Conservation (phyloP, 2,888 invertebrate genomes). For the Dioctria linearis region DNA sequence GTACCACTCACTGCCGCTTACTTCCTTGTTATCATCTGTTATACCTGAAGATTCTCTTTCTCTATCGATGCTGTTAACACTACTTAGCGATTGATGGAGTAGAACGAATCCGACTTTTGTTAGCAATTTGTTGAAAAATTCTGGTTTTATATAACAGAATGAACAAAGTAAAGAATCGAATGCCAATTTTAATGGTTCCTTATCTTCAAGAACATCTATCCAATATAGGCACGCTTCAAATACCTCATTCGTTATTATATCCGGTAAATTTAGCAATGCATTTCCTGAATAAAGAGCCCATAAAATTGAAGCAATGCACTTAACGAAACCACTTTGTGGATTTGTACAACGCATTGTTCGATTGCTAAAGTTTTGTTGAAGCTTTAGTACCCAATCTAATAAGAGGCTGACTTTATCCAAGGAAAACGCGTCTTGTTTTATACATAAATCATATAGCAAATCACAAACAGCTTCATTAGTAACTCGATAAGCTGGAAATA, state of each 20-base stretch:
- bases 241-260: slow-evolving; percentile 81
- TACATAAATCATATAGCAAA: slow-evolving; percentile 85
- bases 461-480: slow-evolving; percentile 80
- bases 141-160: slow-evolving; percentile 86
- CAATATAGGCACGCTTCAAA: slow-evolving; percentile 86
- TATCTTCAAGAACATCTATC: slow-evolving; percentile 79
- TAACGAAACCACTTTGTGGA: slow-evolving; percentile 74
- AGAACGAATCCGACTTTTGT: slow-evolving; percentile 76
- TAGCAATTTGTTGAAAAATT: slow-evolving; percentile 81
- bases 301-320: slow-evolving; percentile 86
- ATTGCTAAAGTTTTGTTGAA: slow-evolving; percentile 66
- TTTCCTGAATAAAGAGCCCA: slow-evolving; percentile 81
- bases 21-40: slow-evolving; percentile 79
- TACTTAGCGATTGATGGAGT: slow-evolving; percentile 5
- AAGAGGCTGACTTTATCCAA: slow-evolving; percentile 78
- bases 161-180: slow-evolving; percentile 91
- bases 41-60: slow-evolving; percentile 71
- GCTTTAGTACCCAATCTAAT: slow-evolving; percentile 79
- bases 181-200: slow-evolving; percentile 84
- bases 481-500: slow-evolving; percentile 67
- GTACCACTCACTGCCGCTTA: slow-evolving; percentile 75
- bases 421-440: slow-evolving; percentile 72
- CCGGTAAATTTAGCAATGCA: slow-evolving; percentile 77
- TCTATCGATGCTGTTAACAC: slow-evolving; percentile 49
- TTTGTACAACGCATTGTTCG: slow-evolving; percentile 67